These are phyloP conservation scores for Paratrypauchen microcephalus DNA, from an alignment of 2,797 vertebrate genomes.

Conservation along the genomic window DNA sequence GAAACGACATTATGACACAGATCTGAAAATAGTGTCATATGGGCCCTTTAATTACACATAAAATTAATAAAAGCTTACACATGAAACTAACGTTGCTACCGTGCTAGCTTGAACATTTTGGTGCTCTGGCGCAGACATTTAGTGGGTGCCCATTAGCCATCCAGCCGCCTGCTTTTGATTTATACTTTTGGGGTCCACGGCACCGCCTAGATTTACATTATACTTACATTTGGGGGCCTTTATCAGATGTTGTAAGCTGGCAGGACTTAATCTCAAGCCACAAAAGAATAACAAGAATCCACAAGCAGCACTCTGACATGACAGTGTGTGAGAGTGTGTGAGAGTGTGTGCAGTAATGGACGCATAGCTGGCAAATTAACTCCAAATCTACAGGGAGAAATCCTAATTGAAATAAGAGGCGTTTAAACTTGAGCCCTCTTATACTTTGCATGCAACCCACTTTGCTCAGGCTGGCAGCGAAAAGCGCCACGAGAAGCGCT, in stretches of 20 bases:
- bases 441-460: constrained; percentile 14
- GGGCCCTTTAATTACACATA: not conserved
- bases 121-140: constrained; percentile 44
- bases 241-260: constrained; percentile 51
- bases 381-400: constrained; percentile 38
- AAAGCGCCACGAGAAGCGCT: not conserved
- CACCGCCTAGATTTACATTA: constrained; percentile 47
- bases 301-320: constrained; percentile 40
- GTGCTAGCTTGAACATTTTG: no score
- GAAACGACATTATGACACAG: no score
- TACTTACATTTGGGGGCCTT: constrained; percentile 47
- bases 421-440: constrained; percentile 26
- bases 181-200: constrained; percentile 40
- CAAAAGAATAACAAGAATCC: constrained; percentile 57
- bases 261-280: constrained; percentile 47
- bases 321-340: constrained; percentile 41
- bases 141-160: constrained; percentile 52
- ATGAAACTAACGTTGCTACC: not conserved
- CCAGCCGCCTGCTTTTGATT: constrained; percentile 43
- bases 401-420: constrained; percentile 50
- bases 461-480: not conserved
- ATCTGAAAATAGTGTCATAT: no score
- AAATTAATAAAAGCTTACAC: not conserved
- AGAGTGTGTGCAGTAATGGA: constrained; percentile 46
- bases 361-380: constrained; percentile 47